Evolutionary conservation across 2,888 invertebrate species (phyloP).

Genomic region (Sinelater perroti): DNA sequence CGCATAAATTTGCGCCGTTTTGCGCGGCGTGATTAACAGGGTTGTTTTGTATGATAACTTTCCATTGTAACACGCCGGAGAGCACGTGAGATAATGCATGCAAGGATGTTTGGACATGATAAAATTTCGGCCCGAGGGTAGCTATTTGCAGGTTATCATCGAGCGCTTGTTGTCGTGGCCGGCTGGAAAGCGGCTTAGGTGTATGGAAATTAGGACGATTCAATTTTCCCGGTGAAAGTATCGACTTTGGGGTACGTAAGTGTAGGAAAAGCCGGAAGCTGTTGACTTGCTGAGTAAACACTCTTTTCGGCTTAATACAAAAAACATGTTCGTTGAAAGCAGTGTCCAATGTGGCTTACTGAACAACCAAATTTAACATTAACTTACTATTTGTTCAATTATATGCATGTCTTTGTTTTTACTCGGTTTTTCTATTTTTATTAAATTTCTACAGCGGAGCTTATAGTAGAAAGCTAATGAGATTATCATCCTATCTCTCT

Average conservation of each 20-base stretch:
- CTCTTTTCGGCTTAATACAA: conserved; percentile 11
- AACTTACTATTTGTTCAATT: too few relatives aligned
- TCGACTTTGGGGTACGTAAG: conserved; percentile 51
- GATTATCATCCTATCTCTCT: too few relatives aligned
- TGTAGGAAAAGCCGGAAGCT: conserved; percentile 52
- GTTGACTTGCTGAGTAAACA: conserved; percentile 45
- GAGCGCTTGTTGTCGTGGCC: conserved; percentile 50
- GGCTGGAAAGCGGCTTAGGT: conserved; percentile 52
- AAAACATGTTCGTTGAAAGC: conserved; percentile 18
- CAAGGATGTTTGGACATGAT: conserved; percentile 33
- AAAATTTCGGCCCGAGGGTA: conserved; percentile 27
- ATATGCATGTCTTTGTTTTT: too few relatives aligned
- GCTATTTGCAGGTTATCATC: conserved; percentile 30
- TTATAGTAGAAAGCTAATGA: too few relatives aligned
- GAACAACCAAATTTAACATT: too few relatives aligned
- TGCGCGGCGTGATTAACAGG: conserved; percentile 29
- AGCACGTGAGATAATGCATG: conserved; percentile 30
- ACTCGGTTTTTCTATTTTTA: too few relatives aligned
- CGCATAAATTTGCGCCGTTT: conserved; percentile 24
- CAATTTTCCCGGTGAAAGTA: conserved; percentile 56
- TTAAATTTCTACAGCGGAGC: too few relatives aligned
- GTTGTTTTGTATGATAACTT: conserved; percentile 34
- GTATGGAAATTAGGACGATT: conserved; percentile 55
- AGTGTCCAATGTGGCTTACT: background rate
- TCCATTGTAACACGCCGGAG: conserved; percentile 21